phyloP scores from a whole-genome alignment of 2,113 vertebrate genomes.

The Varanus komodoensis region DNA sequence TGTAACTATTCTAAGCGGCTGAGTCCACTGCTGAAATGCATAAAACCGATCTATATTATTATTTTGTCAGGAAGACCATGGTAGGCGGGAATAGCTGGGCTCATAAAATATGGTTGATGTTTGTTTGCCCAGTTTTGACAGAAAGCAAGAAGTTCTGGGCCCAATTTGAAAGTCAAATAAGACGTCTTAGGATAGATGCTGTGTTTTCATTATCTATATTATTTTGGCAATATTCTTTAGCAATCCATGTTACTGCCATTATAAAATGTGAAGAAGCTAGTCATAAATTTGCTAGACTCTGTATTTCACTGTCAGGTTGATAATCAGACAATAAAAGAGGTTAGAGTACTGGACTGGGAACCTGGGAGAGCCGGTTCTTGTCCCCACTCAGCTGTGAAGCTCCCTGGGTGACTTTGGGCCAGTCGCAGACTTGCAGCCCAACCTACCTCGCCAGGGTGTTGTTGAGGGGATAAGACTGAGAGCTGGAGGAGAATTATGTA shows the following conservation, averaged over 20 bases:
- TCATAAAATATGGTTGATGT: conserved; percentile 28
- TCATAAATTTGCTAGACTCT: neutral
- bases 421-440: too few relatives aligned
- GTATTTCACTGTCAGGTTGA: conserved; percentile 17
- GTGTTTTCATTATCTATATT: neutral
- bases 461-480: too few relatives aligned
- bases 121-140: conserved; percentile 18
- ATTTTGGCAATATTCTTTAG: conserved; percentile 19
- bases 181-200: neutral
- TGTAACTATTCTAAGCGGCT: neutral
- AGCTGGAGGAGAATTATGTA: too few relatives aligned
- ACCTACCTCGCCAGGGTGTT: too few relatives aligned
- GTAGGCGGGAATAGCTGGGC: neutral
- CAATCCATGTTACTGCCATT: neutral
- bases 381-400: too few relatives aligned
- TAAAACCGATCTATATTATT: conserved; percentile 34
- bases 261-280: neutral
- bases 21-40: conserved; percentile 26
- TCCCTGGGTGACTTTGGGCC: too few relatives aligned
- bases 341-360: too few relatives aligned
- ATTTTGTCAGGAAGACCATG: conserved; percentile 24
- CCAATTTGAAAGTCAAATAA: conserved; percentile 36
- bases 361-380: too few relatives aligned
- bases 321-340: conserved; percentile 15
- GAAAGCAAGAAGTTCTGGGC: neutral